phyloP scores from a whole-genome alignment of 2,113 vertebrate species.

The Labrus mixtus region DNA sequence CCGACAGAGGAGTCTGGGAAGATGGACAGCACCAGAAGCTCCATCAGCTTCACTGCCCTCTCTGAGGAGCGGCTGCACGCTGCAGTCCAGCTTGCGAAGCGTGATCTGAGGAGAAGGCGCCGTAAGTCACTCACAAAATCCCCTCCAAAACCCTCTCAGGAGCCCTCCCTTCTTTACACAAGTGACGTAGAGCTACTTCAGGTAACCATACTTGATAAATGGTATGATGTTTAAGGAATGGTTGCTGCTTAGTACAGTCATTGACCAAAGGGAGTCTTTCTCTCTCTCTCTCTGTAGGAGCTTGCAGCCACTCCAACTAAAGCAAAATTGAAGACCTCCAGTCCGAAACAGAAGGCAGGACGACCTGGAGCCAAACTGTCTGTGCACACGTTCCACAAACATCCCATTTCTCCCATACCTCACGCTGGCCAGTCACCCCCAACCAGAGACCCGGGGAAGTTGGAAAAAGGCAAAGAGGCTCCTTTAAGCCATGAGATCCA shows the following conservation, averaged over 20 bases:
- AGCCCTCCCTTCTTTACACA: slow-evolving; percentile 27
- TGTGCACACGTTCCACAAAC: slow-evolving; percentile 67
- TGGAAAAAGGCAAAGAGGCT: slow-evolving; percentile 21
- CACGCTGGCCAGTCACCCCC: slow-evolving; percentile 70
- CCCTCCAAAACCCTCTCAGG: slow-evolving; percentile 28
- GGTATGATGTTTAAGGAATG: background rate
- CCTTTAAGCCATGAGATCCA: slow-evolving; percentile 61
- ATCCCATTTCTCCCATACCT: slow-evolving; percentile 17
- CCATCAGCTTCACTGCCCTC: slow-evolving; percentile 86
- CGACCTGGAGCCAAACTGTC: slow-evolving; percentile 69
- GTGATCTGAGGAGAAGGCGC: slow-evolving; percentile 86
- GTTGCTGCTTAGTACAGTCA: background rate
- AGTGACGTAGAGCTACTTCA: slow-evolving; percentile 56
- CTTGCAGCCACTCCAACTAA: slow-evolving; percentile 37
- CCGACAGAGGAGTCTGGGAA: slow-evolving; percentile 39
- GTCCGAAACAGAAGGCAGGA: slow-evolving; percentile 60
- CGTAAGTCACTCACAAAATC: slow-evolving; percentile 68
- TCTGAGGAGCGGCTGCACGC: slow-evolving; percentile 91
- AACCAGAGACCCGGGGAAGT: slow-evolving; percentile 68
- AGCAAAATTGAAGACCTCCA: slow-evolving; percentile 43
- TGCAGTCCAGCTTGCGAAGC: slow-evolving; percentile 89
- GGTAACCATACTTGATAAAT: slow-evolving; percentile 31
- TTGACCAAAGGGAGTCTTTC: background rate
- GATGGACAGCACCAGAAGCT: slow-evolving; percentile 69
- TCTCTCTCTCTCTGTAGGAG: slow-evolving; percentile 40